These are phyloP conservation scores for Gymnopithys bicolor DNA, from an alignment of 2,797 vertebrate genomes.

Conservation along the genomic window DNA sequence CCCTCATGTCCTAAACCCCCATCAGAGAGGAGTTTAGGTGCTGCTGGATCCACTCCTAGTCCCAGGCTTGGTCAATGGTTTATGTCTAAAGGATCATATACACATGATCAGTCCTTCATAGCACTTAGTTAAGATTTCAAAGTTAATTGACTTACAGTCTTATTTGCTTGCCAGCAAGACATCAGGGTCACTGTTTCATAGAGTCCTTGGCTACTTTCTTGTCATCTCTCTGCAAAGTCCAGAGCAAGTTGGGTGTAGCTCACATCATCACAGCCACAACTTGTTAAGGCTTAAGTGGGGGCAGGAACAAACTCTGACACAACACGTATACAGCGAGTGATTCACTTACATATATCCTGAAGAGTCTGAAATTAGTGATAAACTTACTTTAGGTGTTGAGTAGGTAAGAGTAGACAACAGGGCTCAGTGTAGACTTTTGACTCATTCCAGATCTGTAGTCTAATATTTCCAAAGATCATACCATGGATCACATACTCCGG, in stretches of 20 bases:
- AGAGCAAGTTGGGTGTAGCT: background rate
- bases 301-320: background rate
- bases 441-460: background rate
- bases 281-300: background rate
- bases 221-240: background rate
- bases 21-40: background rate
- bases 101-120: accelerated
- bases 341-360: background rate
- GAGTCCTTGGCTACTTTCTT: background rate
- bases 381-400: background rate
- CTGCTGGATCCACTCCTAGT: background rate
- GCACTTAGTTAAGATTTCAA: background rate
- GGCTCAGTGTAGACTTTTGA: background rate
- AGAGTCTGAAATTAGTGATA: background rate
- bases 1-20: background rate
- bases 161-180: background rate
- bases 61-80: background rate
- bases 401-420: background rate
- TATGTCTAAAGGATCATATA: background rate
- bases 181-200: background rate
- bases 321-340: too few relatives aligned
- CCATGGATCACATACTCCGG: background rate
- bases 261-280: background rate
- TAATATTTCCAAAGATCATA: background rate
- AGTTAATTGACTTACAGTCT: background rate